Base-by-base conservation (phyloP, 2,113 vertebrate genomes). In the Anseranas semipalmata region DNA sequence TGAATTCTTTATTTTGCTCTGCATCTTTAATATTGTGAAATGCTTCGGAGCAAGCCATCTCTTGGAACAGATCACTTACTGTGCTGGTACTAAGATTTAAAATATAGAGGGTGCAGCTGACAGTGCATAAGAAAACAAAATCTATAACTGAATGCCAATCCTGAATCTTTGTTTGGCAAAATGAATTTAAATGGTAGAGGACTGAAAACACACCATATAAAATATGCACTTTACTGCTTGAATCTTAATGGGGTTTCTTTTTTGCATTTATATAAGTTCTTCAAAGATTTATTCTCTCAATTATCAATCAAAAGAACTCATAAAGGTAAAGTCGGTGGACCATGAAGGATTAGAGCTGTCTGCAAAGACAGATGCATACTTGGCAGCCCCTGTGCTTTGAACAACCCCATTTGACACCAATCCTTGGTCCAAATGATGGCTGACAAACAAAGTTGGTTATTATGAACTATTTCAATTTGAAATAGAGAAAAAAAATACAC, bases 251-350 rank as follows among this genome's bases (percentile, higher is more conserved):
- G 67, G 10, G 33, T 94, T 92, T 89, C 92, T 78, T 94, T 95
- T 96, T 95, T 94, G 71, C 91, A 96, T 93, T 97, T 93, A 85
- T 94, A 58, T 86, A 97, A 96, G 89, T 96, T 96, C 96, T 97
- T 95, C 91, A 91, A 96, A 97, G 96, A 97, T 97, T 98, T 98
- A 97, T 96, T 96, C 77, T 97, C 95, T 97, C 95, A 97, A 93
- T 98, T 97, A 97, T 96, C 88, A 95, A 97, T 97, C 97, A 97
- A 96, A 97, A 96, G 97, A 96, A 87, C 90, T 97, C 97, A 84
- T 96, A 97, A 97, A 95, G 91, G 92, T 63, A 84, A 85, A 93
- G 50, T 35, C 71, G 24, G 87, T 85, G 91, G 89, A 96, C 87
- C 95, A 76, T 94, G 89, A 90, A 98, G 91, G 88, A 97, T 96